Base-by-base conservation (phyloP, 2,113 vertebrate genomes). In the Leucopsar rothschildi region DNA sequence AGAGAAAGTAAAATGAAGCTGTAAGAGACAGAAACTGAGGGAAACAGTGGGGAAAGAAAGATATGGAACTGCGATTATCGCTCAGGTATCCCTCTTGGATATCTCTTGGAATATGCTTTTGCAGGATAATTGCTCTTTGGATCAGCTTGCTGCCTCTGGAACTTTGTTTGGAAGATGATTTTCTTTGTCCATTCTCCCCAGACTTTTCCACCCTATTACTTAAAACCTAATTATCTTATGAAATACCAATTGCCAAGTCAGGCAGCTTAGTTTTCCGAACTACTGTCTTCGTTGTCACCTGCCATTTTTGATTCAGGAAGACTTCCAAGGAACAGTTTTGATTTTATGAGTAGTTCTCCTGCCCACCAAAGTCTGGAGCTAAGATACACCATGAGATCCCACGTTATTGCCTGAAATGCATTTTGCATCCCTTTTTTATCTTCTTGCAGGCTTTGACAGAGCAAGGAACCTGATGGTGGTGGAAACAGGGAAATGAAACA, bases 1-100 rank as follows among this genome's bases (percentile, higher is more conserved):
- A 95, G 12, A 56, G 27, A 94, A 95, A 76, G 66, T 85, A 60
- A 93, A 90, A 75, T 75, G 79, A 96, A 93, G 94, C 44, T 86
- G 27, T 49, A 78, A 86, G 61, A 83, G 39, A 73, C 42, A 73
- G 39, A 92, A 77, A 39, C n/a, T 49, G 40, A 81, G 22, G 61
- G 55, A 85, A 88, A 72, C 5, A 64, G 31, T 60, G 37, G 7
- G 20, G 23, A 78, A 75, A 66, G 55, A 59, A 93, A 83, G 29
- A 29, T 55, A 45, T 57, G 47, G 40, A 77, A 40, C n/a, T 86
- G n/a, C 5, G 2, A 33, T 83, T 78, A 33, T 71, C 50, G 73
- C 56, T 57, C 73, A 29, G 35, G 53, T 77, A 82, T 53, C 27
- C 27, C 5, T 29, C 50, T 17, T 29, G 50, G 52, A 16, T 18